Conservation (phyloP, 2,113 vertebrate species). For the Alethe diademata region DNA sequence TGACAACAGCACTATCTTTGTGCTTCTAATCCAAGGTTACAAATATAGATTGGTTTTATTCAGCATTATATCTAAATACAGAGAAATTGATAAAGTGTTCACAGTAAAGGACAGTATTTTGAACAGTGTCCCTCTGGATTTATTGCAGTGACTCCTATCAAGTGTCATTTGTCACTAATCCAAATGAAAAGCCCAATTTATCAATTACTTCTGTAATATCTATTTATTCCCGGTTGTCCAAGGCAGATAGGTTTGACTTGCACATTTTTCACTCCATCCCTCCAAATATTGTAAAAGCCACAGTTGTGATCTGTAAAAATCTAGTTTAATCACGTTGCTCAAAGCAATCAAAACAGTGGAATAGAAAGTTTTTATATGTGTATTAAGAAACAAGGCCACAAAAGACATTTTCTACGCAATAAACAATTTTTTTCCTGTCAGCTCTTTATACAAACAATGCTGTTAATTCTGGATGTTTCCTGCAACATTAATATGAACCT, state of each 20-base stretch:
- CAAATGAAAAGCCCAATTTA: background rate
- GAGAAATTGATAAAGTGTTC: background rate
- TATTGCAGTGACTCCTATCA: background rate
- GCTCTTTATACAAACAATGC: background rate
- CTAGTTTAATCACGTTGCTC: background rate
- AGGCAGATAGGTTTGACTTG: background rate
- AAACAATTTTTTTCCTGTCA: background rate
- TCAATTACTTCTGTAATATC: background rate
- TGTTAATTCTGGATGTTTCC: background rate
- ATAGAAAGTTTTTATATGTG: background rate
- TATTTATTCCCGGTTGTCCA: background rate
- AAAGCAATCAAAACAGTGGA: background rate
- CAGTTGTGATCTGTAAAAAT: background rate
- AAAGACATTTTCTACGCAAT: background rate
- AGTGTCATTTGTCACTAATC: background rate
- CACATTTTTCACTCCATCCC: background rate
- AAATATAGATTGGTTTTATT: background rate
- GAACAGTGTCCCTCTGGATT: background rate
- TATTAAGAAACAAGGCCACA: background rate
- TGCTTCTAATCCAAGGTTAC: background rate
- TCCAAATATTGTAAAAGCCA: background rate
- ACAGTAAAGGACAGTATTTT: background rate
- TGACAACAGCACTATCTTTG: background rate
- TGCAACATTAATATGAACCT: background rate
- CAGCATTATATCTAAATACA: background rate